Base-by-base conservation (phyloP, 2,888 invertebrate species). In the Lissocephala sabroskyi region DNA sequence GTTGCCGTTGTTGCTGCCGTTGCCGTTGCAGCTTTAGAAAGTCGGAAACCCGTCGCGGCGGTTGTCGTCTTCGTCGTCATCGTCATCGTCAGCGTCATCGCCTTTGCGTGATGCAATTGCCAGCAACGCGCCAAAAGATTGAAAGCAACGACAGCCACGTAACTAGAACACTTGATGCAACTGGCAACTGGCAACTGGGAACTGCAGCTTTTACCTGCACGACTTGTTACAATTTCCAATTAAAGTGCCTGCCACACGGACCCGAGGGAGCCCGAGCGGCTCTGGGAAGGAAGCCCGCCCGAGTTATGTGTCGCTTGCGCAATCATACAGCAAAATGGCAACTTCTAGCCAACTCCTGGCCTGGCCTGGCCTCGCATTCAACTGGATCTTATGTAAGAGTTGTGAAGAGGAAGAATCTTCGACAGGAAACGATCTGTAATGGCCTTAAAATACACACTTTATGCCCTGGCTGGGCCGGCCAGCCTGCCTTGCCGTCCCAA, bases 91-190 rank as follows among this genome's bases (percentile, higher is more conserved):
- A 40, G 32, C 56, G 52, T 43, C 61, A 54, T 67, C 56, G 64
- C 59, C 70, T 74, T 64, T 65, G 76, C 71, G 71, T 71, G 71
- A 73, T 71, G 73, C 68, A 74, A 73, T 73, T 76, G 70, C 66
- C 56, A 76, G 66, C 59, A 60, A 53, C 53, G 62, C 64, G 70
- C 76, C 76, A 68, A 73, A 68, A 73, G 73, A 76, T 76, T 71
- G 76, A 71, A 71, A 59, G 76, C 73, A 75, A 57, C 53, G 60
- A 71, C 73, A 76, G 67, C 65, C 76, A 73, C 63, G 76, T 73
- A 73, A 73, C 71, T 73, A 76, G 71, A 73, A 73, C 71, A 73
- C 71, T 73, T 73, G 71, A 53, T 66, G 63, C 61, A 52, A 45
- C 52, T 35, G 19, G 23, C 4, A 23, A 23, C 2, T 41, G 7